phyloP scores from a whole-genome alignment of 2,888 invertebrate genomes.

The Eupithecia subumbrata region DNA sequence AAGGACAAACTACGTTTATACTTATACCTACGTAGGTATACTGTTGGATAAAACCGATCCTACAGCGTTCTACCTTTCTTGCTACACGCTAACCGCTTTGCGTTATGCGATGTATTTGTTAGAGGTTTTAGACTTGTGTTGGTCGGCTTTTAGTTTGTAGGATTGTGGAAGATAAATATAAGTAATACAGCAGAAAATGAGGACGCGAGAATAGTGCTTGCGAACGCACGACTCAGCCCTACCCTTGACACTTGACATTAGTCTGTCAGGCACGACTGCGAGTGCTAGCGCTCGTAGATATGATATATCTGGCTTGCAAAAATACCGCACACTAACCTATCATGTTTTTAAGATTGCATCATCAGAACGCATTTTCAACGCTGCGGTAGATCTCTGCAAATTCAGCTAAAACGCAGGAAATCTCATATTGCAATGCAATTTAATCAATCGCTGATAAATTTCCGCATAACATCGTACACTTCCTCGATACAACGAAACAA shows the following conservation, averaged over 20 bases:
- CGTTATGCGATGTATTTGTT: neutral
- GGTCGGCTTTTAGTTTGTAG: neutral
- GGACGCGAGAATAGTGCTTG: slow-evolving; percentile 28
- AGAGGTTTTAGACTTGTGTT: neutral
- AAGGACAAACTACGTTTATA: slow-evolving; percentile 38
- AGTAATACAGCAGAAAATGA: slow-evolving; percentile 22
- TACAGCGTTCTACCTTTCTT: slow-evolving; percentile 22
- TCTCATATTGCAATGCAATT: slow-evolving; percentile 16
- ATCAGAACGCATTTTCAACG: neutral
- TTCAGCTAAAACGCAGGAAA: slow-evolving; percentile 17
- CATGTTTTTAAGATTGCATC: neutral
- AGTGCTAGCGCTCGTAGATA: slow-evolving; percentile 26
- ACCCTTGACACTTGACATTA: slow-evolving; percentile 65
- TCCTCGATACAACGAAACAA: slow-evolving; percentile 32
- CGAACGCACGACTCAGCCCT: slow-evolving; percentile 48
- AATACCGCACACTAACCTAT: slow-evolving; percentile 24
- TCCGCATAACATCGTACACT: slow-evolving; percentile 36
- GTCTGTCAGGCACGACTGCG: slow-evolving; percentile 51
- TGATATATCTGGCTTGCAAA: slow-evolving; percentile 30
- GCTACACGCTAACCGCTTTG: neutral
- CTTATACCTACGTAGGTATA: neutral
- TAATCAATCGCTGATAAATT: slow-evolving; percentile 27
- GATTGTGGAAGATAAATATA: slow-evolving; percentile 6
- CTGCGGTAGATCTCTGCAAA: neutral
- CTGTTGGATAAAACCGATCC: slow-evolving; percentile 35